Evolutionary conservation across 2,797 vertebrate species (phyloP).

Genomic region (Heteromormyrus szaboi): DNA sequence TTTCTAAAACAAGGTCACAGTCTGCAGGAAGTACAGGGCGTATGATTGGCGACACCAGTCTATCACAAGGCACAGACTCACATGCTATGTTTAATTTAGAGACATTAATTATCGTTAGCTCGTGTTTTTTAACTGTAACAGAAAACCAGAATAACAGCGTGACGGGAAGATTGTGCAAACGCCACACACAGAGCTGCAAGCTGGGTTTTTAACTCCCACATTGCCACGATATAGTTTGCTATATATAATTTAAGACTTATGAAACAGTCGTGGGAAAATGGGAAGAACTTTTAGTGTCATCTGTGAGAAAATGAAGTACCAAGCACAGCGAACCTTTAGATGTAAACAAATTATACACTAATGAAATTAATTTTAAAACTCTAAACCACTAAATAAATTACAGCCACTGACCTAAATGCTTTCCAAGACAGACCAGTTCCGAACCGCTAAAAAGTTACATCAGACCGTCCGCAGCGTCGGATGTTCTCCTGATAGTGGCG

Average conservation of each 20-base stretch:
- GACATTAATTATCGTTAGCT: background rate
- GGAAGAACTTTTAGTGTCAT: background rate
- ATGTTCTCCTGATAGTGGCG: background rate
- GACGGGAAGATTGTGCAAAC: slow-evolving; percentile 6
- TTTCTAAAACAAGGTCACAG: background rate
- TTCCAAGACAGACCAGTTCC: background rate
- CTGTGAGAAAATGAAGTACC: background rate
- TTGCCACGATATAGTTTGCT: background rate
- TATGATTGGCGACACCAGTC: background rate
- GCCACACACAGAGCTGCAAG: background rate
- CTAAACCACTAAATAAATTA: background rate
- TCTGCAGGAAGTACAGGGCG: background rate
- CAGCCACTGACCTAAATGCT: background rate
- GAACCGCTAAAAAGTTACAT: background rate
- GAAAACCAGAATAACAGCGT: background rate
- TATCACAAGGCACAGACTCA: background rate
- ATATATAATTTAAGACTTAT: background rate
- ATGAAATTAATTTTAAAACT: background rate
- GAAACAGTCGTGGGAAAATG: background rate
- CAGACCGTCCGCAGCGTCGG: background rate
- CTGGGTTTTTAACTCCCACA: background rate
- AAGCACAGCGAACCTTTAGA: background rate
- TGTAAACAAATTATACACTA: background rate
- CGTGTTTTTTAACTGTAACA: background rate
- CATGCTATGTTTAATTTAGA: background rate